Percentiles rank a stretch among this genome's conserved stretches.
phyloP scores from a whole-genome alignment of 2,113 vertebrate species.

The Semicossyphus pulcher region DNA sequence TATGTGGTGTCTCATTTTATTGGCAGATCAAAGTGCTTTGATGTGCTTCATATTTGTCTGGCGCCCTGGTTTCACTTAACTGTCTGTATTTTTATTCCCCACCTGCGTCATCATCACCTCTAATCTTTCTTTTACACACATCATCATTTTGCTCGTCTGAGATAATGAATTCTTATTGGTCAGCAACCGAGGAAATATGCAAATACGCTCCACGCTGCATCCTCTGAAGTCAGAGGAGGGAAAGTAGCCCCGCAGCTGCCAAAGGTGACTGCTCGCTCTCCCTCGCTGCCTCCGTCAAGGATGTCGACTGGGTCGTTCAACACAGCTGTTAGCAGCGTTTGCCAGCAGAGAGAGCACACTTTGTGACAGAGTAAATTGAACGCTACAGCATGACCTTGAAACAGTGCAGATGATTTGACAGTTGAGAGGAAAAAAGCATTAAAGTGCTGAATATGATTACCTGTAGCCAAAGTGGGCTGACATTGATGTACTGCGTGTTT shows the following conservation, averaged over 20 bases:
- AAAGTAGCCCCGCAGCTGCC: constrained; percentile 25
- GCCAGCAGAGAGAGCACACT: neutral
- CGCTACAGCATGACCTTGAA: constrained; percentile 18
- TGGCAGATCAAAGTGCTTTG: constrained; percentile 52
- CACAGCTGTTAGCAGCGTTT: constrained; percentile 23
- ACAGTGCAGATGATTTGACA: constrained; percentile 23
- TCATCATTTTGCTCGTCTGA: constrained; percentile 23
- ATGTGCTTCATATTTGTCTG: constrained; percentile 54
- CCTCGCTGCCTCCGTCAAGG: neutral
- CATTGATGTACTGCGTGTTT: constrained; percentile 27
- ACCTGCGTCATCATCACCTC: constrained; percentile 46
- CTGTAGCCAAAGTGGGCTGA: constrained; percentile 33
- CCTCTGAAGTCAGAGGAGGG: neutral
- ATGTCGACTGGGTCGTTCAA: neutral
- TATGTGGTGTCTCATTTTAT: constrained; percentile 40
- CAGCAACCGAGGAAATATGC: constrained; percentile 53
- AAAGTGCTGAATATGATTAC: constrained; percentile 45
- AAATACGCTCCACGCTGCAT: constrained; percentile 31
- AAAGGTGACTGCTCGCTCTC: constrained; percentile 35
- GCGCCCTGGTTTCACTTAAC: constrained; percentile 42
- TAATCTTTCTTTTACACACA: constrained; percentile 47
- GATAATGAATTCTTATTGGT: constrained; percentile 47
- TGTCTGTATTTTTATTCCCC: constrained; percentile 44
- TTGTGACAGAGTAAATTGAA: neutral
- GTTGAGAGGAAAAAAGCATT: constrained; percentile 17